A percentile compares a stretch with the other conserved stretches of the same genome.
These are phyloP conservation scores for Cricetomys ansorgei DNA, from an alignment of 2,113 vertebrate genomes.

Conservation along the genomic window DNA sequence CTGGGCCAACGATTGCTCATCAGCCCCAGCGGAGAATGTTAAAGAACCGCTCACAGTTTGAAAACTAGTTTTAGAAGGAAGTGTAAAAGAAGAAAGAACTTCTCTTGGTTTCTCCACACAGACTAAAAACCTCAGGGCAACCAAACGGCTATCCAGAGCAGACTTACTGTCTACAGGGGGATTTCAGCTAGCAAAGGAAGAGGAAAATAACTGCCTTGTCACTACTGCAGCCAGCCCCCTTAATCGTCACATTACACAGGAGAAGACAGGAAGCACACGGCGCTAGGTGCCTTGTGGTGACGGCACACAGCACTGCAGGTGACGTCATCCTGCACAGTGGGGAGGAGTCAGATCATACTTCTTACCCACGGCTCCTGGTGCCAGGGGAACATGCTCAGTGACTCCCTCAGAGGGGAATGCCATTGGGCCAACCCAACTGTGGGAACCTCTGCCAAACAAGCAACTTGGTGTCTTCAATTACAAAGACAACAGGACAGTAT, in stretches of 20 bases:
- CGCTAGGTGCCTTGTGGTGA: accelerated
- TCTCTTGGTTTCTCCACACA: background rate
- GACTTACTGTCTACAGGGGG: background rate
- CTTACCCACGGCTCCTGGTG: background rate
- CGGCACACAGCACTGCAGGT: background rate
- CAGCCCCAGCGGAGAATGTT: background rate
- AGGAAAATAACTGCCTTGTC: background rate
- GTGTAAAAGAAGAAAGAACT: background rate
- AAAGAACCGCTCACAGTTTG: background rate
- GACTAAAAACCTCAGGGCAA: background rate
- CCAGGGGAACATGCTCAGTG: background rate
- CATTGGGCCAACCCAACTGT: background rate
- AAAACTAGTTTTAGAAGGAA: background rate
- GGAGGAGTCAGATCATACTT: background rate
- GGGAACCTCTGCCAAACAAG: background rate
- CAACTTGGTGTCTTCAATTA: background rate
- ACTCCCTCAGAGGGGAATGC: accelerated
- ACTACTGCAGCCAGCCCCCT: background rate
- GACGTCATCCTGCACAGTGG: background rate
- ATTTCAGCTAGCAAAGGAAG: background rate
- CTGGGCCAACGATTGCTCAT: background rate
- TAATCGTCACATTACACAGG: background rate
- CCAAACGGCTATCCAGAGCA: background rate
- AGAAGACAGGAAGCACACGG: background rate
- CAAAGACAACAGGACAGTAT: background rate